Base-by-base conservation (phyloP, 2,888 invertebrate species). In the Lamellibrachia satsuma region DNA sequence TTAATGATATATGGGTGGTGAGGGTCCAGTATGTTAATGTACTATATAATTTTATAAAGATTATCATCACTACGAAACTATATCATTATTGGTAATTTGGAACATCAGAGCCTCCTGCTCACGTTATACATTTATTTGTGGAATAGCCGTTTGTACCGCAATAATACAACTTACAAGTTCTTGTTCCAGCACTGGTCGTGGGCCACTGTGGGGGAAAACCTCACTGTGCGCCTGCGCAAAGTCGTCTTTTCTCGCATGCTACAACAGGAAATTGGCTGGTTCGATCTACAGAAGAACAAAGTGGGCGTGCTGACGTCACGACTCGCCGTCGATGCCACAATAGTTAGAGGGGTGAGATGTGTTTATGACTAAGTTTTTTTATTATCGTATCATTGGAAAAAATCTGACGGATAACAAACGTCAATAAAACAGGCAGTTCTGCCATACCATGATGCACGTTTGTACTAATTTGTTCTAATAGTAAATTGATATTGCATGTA, bases 181-280 rank as follows among this genome's bases (percentile, higher is more conserved):
- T 15, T 75, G 60, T 15, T 93, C 27, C 92, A 94, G 93, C 75
- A 93, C n/a, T 94, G 92, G 91, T 91, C 97, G 96, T 98, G 98
- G 96, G 98, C 97, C 0, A 97, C 98, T 60, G 98, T 98, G 60
- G 98, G 98, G 90, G 98, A 98, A 96, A 97, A 97, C 93, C 97
- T 98, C 92, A 98, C 98, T 0, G 97, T 97, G 95, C 97, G 98
- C 93, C 96, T 98, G 3, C 97, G 98, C 91, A 93, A 95, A 22
- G 92, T 94, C 92, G 94, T 95, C 11, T 96, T 96, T 94, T 95
- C 94, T 91, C 95, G 96, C 52, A 95, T 96, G 94, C 95, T 98
- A 2, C 97, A 97, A 94, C 98, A 96, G 96, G 96, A 96, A 75
- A 95, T 96, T 11, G 93, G 95, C n/a, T 96, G 94, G 94, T 96